Evolutionary conservation across 2,113 vertebrate genomes (phyloP).

Genomic region (Callithrix jacchus): DNA sequence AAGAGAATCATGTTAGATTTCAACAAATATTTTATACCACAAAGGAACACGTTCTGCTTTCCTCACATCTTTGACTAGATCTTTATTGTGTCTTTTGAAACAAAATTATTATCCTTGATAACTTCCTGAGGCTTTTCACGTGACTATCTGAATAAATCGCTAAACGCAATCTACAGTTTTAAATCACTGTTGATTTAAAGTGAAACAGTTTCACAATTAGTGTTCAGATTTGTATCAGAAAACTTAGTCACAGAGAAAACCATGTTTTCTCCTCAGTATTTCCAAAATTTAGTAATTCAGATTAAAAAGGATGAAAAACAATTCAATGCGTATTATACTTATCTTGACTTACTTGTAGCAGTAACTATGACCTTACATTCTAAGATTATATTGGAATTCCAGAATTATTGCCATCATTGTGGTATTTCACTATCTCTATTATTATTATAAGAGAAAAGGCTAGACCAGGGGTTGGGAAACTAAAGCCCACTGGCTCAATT

Average conservation of each 20-base stretch:
- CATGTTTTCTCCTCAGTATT: conserved; percentile 53
- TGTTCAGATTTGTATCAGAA: conserved; percentile 83
- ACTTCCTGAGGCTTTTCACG: background rate
- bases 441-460: background rate
- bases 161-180: conserved; percentile 69
- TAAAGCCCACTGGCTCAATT: background rate
- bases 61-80: background rate
- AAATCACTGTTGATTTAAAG: conserved; percentile 83
- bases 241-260: conserved; percentile 82
- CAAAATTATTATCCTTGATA: background rate
- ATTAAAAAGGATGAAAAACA: conserved; percentile 24
- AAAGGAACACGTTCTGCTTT: background rate
- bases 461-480: background rate
- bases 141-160: background rate
- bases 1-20: background rate
- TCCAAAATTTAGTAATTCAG: conserved; percentile 85
- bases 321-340: background rate
- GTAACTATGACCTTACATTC: background rate
- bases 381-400: background rate
- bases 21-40: background rate
- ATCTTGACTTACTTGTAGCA: background rate
- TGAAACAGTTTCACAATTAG: conserved; percentile 86
- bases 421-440: background rate
- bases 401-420: background rate
- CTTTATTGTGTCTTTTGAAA: background rate